A percentile compares a stretch with the other conserved stretches of the same genome.
Conservation (phyloP, 1,140 invertebrate genomes). For the Bombus superbus region DNA sequence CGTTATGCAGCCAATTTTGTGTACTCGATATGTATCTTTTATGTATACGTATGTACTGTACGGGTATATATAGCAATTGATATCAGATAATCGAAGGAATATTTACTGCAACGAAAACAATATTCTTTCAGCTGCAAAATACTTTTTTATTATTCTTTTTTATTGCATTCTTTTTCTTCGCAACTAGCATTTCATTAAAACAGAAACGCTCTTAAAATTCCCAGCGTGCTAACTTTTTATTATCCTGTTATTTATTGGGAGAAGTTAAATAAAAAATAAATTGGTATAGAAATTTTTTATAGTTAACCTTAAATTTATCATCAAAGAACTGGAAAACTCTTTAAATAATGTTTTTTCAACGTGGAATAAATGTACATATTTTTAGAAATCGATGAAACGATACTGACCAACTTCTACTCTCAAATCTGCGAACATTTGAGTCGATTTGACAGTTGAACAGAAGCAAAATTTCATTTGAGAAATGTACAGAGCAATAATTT, state of each 20-base stretch:
- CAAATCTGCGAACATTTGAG: not conserved
- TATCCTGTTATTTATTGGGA: not conserved
- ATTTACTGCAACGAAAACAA: not conserved
- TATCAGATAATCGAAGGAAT: not conserved
- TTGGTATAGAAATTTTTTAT: not conserved
- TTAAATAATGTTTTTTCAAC: not conserved
- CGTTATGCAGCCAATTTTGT: constrained; percentile 21
- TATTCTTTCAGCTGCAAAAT: not conserved
- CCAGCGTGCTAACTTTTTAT: not conserved
- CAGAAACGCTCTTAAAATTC: constrained; percentile 1
- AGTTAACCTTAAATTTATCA: not conserved
- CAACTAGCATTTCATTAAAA: not conserved
- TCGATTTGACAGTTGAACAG: not conserved
- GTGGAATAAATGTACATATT: not conserved
- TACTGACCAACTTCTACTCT: not conserved
- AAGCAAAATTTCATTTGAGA: too few relatives aligned
- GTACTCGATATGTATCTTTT: not conserved
- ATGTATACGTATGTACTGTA: not conserved
- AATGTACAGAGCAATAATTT: too few relatives aligned
- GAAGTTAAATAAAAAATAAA: not conserved
- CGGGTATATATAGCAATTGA: not conserved
- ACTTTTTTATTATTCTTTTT: too few relatives aligned
- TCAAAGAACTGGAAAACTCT: not conserved
- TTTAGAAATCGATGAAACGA: not conserved
- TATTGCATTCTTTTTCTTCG: not conserved